phyloP scores from a whole-genome alignment of 2,888 invertebrate genomes.

The Erebia palarica region DNA sequence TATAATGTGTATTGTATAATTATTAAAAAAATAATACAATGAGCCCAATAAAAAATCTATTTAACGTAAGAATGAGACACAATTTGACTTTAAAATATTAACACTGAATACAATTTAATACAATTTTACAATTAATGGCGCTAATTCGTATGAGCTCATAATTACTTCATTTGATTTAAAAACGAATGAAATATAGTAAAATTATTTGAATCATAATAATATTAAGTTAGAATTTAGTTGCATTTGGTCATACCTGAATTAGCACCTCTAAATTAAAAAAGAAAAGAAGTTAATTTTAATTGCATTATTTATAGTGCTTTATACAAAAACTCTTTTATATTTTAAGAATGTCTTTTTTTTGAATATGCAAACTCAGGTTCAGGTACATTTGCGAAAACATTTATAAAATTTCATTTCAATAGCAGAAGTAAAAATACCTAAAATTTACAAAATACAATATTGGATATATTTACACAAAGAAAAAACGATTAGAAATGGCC shows the following conservation, averaged over 20 bases:
- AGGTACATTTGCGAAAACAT: slow-evolving; percentile 7
- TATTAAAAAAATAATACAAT: too few species aligned
- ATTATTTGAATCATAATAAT: not conserved
- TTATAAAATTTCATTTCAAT: not conserved
- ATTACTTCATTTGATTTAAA: not conserved
- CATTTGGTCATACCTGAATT: not conserved
- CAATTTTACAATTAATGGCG: not conserved
- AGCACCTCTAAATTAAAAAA: not conserved
- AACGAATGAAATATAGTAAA: not conserved
- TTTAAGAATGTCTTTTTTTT: slow-evolving; percentile 2
- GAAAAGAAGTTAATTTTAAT: not conserved
- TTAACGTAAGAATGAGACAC: not conserved
- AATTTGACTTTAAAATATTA: not conserved
- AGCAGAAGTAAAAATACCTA: not conserved
- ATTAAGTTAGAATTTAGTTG: not conserved
- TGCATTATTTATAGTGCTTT: slow-evolving; percentile 4
- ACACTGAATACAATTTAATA: too few species aligned
- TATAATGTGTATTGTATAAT: too few species aligned
- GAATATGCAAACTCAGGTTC: slow-evolving; percentile 8
- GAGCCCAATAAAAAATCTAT: too few species aligned
- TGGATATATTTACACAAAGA: slow-evolving; percentile 6
- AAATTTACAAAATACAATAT: not conserved
- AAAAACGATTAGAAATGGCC: too few species aligned
- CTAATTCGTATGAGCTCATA: not conserved
- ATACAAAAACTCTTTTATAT: not conserved